These are phyloP conservation scores for Acronicta alni DNA, from an alignment of 2,888 invertebrate species.

Conservation along the genomic window DNA sequence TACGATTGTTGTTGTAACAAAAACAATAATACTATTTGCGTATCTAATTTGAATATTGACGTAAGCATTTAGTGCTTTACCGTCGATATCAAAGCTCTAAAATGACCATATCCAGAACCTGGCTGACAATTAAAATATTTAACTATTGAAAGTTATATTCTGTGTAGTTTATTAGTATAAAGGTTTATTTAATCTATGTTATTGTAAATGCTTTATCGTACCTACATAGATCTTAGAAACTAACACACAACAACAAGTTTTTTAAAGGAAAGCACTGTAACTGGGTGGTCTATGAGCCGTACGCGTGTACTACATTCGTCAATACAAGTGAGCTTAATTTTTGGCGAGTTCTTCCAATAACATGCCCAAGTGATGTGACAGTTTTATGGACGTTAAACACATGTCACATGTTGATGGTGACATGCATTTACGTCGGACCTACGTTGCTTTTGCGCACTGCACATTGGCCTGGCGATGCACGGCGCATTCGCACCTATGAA, in stretches of 20 bases:
- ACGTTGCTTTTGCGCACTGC: slow-evolving; percentile 81
- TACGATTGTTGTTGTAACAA: slow-evolving; percentile 1
- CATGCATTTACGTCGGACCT: slow-evolving; percentile 69
- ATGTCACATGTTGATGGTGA: slow-evolving; percentile 68
- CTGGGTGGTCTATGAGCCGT: slow-evolving; percentile 1
- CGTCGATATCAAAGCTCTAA: background rate
- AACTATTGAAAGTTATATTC: background rate
- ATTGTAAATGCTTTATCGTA: slow-evolving; percentile 8
- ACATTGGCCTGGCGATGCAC: slow-evolving; percentile 69
- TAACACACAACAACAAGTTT: slow-evolving; percentile 23
- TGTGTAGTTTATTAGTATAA: too few species aligned
- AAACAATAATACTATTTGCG: background rate
- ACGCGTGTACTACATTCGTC: slow-evolving; percentile 30
- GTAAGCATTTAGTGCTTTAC: background rate
- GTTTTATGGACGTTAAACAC: slow-evolving; percentile 59
- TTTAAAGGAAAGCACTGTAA: slow-evolving; percentile 22
- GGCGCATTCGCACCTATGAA: slow-evolving; percentile 67
- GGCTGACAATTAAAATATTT: background rate
- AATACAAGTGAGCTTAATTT: slow-evolving; percentile 43
- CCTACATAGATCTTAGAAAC: too few species aligned
- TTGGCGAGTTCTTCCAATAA: slow-evolving; percentile 56
- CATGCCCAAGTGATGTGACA: slow-evolving; percentile 51
- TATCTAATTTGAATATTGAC: background rate
- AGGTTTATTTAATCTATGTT: slow-evolving; percentile 2
- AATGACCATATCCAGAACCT: background rate